phyloP scores from a whole-genome alignment of 2,888 invertebrate genomes.

The Polietes domitor region DNA sequence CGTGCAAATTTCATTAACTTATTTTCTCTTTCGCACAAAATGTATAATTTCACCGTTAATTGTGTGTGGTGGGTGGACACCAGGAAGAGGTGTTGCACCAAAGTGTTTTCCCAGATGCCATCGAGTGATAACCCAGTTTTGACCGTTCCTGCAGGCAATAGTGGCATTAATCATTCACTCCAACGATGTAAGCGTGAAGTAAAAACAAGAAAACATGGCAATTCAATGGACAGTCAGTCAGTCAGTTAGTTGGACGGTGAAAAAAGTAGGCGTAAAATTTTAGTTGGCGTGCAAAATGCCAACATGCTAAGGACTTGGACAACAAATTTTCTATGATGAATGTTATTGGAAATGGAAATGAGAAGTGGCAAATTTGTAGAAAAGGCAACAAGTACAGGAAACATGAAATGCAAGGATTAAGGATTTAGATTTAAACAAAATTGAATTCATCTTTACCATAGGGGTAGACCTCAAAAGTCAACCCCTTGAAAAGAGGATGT shows the following conservation, averaged over 20 bases:
- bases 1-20: slow-evolving; percentile 1
- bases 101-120: slow-evolving; percentile 56
- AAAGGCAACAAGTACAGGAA: neutral
- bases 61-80: neutral
- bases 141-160: slow-evolving; percentile 52
- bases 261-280: slow-evolving; percentile 17
- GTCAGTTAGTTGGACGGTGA: neutral
- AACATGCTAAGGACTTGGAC: neutral
- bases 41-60: neutral
- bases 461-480: too few species aligned
- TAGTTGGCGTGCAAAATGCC: slow-evolving; percentile 62
- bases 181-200: neutral
- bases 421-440: too few species aligned
- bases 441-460: too few species aligned
- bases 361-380: too few species aligned
- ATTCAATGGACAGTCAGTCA: neutral
- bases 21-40: neutral
- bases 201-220: neutral
- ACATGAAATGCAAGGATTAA: neutral
- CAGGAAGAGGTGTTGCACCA: slow-evolving; percentile 47
- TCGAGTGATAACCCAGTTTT: slow-evolving; percentile 51
- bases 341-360: too few species aligned
- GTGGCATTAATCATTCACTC: slow-evolving; percentile 46
- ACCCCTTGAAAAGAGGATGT: too few species aligned
- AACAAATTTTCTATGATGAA: too few species aligned